A percentile compares a stretch with the other conserved stretches of the same genome.
phyloP scores from a whole-genome alignment of 2,113 vertebrate species.

The Otocyon megalotis region DNA sequence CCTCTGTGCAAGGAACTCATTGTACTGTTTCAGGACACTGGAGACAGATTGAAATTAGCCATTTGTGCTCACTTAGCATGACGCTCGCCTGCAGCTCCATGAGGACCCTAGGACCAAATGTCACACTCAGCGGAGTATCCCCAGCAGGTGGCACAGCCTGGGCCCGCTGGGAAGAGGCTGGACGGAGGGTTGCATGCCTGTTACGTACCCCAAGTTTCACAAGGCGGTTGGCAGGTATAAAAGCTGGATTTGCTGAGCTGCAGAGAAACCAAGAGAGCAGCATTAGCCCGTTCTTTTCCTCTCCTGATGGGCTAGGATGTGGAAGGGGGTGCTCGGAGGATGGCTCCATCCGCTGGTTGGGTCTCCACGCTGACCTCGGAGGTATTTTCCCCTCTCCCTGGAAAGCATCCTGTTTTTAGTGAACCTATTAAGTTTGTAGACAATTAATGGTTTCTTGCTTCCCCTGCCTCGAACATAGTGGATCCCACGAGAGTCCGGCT shows the following conservation, averaged over 20 bases:
- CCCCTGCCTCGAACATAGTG: not conserved
- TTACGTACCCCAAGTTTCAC: not conserved
- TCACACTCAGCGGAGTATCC: not conserved
- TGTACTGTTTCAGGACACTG: not conserved
- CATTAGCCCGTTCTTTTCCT: accelerated
- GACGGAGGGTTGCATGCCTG: accelerated
- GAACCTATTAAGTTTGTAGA: not conserved
- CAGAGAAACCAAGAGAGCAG: not conserved
- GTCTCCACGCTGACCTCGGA: not conserved
- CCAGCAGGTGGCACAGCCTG: too few species aligned
- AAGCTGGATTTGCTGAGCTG: not conserved
- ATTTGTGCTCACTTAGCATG: not conserved
- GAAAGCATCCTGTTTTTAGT: conserved; percentile 62
- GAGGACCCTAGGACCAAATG: too few species aligned
- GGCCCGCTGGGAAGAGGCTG: not conserved
- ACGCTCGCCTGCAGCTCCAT: accelerated
- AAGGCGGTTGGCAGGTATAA: not conserved
- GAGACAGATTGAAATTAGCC: not conserved
- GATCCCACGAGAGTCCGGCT: not conserved
- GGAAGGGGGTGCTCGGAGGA: not conserved
- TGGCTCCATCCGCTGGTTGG: accelerated
- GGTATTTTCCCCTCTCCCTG: conserved; percentile 13
- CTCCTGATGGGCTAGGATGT: accelerated
- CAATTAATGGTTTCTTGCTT: conserved; percentile 31
- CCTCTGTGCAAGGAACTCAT: not conserved